A percentile compares a stretch with the other conserved stretches of the same genome.
These are phyloP conservation scores for Drosophila prolongata DNA, from an alignment of 2,888 invertebrate species.

Conservation along the genomic window DNA sequence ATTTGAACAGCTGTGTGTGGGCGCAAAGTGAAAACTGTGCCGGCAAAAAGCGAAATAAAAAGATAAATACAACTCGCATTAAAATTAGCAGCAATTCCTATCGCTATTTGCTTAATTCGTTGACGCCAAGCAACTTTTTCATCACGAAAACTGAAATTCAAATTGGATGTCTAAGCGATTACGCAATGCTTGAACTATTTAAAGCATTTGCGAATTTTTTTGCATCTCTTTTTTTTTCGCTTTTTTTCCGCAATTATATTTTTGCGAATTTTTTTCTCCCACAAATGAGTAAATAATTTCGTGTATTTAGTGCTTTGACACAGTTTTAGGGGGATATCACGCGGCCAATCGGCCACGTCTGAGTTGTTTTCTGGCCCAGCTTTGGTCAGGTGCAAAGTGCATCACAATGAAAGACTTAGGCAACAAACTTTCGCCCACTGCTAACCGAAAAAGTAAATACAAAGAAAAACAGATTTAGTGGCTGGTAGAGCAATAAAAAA, in stretches of 20 bases:
- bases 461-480: slow-evolving; percentile 32
- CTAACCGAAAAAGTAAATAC: slow-evolving; percentile 9
- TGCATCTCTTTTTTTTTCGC: slow-evolving; percentile 13
- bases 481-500: slow-evolving; percentile 63
- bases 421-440: slow-evolving; percentile 59
- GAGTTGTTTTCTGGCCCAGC: slow-evolving; percentile 55
- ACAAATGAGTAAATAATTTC: slow-evolving; percentile 45
- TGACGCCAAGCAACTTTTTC: slow-evolving; percentile 67
- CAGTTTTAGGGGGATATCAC: slow-evolving; percentile 27
- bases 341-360: slow-evolving; percentile 51
- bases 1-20: slow-evolving; percentile 67
- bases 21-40: slow-evolving; percentile 25
- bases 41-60: slow-evolving; percentile 22
- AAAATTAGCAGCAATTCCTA: slow-evolving; percentile 43
- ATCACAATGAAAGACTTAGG: slow-evolving; percentile 51
- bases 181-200: slow-evolving; percentile 61
- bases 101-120: slow-evolving; percentile 70
- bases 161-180: slow-evolving; percentile 44
- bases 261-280: slow-evolving; percentile 48
- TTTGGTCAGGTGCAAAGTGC: slow-evolving; percentile 64
- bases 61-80: slow-evolving; percentile 15
- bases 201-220: slow-evolving; percentile 49
- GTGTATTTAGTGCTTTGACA: slow-evolving; percentile 44
- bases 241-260: slow-evolving; percentile 31
- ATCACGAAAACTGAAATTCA: slow-evolving; percentile 39